Base-by-base conservation (phyloP, 2,797 vertebrate genomes). In the Phalloptychus januarius region DNA sequence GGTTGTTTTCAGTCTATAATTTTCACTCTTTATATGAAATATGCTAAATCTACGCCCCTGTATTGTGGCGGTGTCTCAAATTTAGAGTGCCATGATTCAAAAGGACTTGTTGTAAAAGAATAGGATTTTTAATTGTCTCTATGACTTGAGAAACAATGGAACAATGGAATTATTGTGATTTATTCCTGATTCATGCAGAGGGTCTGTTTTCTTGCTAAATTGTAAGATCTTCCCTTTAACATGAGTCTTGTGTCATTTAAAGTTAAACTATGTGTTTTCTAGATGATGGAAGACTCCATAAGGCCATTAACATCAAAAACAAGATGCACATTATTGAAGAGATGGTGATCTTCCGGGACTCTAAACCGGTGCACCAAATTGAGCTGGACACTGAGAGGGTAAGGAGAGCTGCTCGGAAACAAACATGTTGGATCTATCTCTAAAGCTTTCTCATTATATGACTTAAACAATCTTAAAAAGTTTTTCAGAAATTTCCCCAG, bases 231-330 rank as follows among this genome's bases (percentile, higher is more conserved):
- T 23, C 12, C 40, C 25, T 44, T 15, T 28, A 67, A 71, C 20
- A 40, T 13, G 25, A 18, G 7, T 78, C 75, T n/a, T 31, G 16
- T 75, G n/a, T 61, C 40, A 83, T 56, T 71, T 67, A 3, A 79
- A 72, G 1, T 0, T 33, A 33, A 45, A 7, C 56, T 15, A 0
- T 79, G 8, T 83, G 2, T 76, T 40, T 86, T 86, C 33, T 90
- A 99, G 98, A 97, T 1, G 97, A 98, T 0, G 98, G 98, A 13
- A 92, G 94, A 81, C 91, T 99, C 81, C 98, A 99, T 90, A 99
- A 99, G 94, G 98, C 97, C 0, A 97, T 99, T 80, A 93, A 90
- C 0, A 88, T 96, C 33, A 96, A 95, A 70, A 87, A 81, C 1
- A 89, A 94, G 0, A 95, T 97, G 90, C 96, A 97, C 88, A 95